Conservation (phyloP, 1,140 invertebrate species). For the Ruditapes philippinarum region DNA sequence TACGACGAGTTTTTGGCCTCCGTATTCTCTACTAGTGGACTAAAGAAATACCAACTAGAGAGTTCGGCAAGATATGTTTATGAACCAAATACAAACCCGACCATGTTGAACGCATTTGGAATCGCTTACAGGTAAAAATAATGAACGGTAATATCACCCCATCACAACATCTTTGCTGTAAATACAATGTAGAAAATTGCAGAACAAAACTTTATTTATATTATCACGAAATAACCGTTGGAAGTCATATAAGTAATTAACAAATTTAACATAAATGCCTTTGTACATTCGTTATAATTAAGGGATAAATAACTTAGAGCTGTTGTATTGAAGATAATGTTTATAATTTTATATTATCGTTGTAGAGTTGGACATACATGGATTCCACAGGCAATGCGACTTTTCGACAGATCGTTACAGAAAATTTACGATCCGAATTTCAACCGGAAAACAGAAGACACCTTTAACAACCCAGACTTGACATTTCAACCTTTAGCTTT, state of each 20-base stretch:
- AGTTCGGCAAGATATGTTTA: background rate
- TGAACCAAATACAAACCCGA: background rate
- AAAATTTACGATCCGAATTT: background rate
- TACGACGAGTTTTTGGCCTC: slow-evolving; percentile 94
- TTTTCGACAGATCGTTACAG: background rate
- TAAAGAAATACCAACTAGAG: background rate
- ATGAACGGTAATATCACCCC: no score
- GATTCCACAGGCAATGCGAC: background rate
- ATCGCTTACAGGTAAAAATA: slow-evolving; percentile 17
- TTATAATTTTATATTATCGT: no score
- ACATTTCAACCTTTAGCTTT: background rate
- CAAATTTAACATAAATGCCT: background rate
- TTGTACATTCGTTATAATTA: background rate
- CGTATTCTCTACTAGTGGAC: background rate
- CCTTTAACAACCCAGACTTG: background rate
- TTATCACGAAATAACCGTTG: background rate
- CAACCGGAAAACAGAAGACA: background rate
- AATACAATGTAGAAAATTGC: no score
- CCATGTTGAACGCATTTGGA: background rate
- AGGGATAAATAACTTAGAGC: background rate
- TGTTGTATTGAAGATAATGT: no score
- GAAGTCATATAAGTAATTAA: no score
- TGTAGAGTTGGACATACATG: background rate
- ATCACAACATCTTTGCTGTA: no score
- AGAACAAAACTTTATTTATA: no score